These are phyloP conservation scores for Numida meleagris DNA, from an alignment of 2,113 vertebrate species.

Conservation along the genomic window DNA sequence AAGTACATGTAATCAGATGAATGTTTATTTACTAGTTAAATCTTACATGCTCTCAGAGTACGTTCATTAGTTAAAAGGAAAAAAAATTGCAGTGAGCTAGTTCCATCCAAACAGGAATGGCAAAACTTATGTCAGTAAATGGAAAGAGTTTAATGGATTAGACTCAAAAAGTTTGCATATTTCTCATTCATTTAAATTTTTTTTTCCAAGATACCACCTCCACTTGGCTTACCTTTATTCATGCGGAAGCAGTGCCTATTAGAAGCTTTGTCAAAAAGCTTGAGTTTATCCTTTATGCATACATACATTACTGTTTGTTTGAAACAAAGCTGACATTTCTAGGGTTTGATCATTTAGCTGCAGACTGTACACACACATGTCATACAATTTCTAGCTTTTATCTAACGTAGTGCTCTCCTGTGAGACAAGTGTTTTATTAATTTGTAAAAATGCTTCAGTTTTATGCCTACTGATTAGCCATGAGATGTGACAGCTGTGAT, in stretches of 20 bases:
- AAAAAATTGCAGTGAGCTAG: background rate
- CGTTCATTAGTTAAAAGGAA: background rate
- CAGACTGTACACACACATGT: background rate
- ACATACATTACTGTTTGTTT: background rate
- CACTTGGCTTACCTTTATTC: background rate
- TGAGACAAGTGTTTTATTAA: background rate
- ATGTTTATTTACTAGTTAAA: background rate
- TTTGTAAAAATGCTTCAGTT: background rate
- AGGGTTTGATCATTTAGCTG: background rate
- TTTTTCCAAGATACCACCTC: background rate
- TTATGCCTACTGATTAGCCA: background rate
- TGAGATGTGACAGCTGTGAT: background rate
- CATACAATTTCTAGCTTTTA: background rate
- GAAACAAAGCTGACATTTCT: slow-evolving; percentile 32
- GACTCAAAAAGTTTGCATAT: background rate
- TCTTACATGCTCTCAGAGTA: background rate
- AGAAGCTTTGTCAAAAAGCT: slow-evolving; percentile 26
- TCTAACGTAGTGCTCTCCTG: background rate
- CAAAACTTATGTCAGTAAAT: background rate
- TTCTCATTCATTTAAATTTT: background rate
- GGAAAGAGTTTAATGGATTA: background rate
- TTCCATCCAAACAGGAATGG: background rate
- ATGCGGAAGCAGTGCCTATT: background rate
- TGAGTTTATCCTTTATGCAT: background rate
- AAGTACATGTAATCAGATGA: background rate